These are phyloP conservation scores for Holothuria leucospilota DNA, from an alignment of 53 echinoderm and acorn worm species.

Conservation along the genomic window DNA sequence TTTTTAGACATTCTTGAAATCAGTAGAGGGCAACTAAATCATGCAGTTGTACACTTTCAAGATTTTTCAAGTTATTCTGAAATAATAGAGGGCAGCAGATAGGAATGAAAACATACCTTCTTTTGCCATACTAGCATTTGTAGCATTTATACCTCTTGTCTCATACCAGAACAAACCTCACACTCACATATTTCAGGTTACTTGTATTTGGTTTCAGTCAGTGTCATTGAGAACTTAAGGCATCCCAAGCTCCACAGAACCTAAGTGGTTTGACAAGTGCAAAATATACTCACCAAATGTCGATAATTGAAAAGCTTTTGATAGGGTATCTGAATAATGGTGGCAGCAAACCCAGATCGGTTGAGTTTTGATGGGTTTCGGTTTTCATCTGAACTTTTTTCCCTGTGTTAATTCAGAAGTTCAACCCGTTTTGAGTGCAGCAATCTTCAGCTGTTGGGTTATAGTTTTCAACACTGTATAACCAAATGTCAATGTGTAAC, in stretches of 20 bases:
- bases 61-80: too few relatives aligned
- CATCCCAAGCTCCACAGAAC: background rate
- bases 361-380: background rate
- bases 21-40: too few relatives aligned
- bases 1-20: too few relatives aligned
- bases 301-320: conserved; percentile 15
- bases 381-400: too few relatives aligned
- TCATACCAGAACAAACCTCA: background rate
- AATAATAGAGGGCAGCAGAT: conserved; percentile 5
- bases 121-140: background rate
- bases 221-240: background rate
- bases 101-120: background rate
- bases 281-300: background rate
- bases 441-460: too few relatives aligned
- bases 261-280: conserved; percentile 9
- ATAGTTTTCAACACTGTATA: too few relatives aligned
- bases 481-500: too few relatives aligned
- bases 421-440: too few relatives aligned
- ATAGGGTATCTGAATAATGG: background rate
- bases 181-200: background rate
- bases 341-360: background rate
- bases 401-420: too few relatives aligned
- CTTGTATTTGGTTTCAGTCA: conserved; percentile 15
- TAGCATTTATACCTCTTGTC: background rate
- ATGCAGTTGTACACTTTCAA: too few relatives aligned